Conservation (phyloP, 2,888 invertebrate genomes). For the Drosophila monieri region DNA sequence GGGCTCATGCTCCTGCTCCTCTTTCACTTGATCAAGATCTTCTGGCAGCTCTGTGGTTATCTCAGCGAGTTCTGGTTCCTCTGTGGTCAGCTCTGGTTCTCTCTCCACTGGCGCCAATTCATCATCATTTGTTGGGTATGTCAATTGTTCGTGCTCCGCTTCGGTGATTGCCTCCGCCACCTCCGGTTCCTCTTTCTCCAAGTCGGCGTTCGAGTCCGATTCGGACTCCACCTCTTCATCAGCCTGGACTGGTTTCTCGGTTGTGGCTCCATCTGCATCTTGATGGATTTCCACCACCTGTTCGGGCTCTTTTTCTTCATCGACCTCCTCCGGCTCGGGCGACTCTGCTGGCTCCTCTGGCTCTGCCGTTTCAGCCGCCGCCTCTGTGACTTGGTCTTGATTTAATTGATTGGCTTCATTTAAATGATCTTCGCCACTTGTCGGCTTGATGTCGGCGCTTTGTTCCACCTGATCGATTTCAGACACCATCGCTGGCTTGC, state of each 20-base stretch:
- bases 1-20: conserved; percentile 22
- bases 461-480: conserved; percentile 59
- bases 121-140: conserved; percentile 79
- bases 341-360: neutral
- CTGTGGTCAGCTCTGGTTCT: conserved; percentile 15
- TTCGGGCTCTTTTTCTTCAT: conserved; percentile 22
- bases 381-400: conserved; percentile 52
- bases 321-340: conserved; percentile 5
- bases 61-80: conserved; percentile 31
- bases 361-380: neutral
- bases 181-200: conserved; percentile 3
- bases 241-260: conserved; percentile 32
- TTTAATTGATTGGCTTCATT: conserved; percentile 77
- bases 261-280: conserved; percentile 39
- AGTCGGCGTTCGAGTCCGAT: conserved; percentile 9
- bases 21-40: conserved; percentile 14
- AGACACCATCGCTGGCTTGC: conserved; percentile 20
- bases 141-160: conserved; percentile 70
- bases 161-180: conserved; percentile 63
- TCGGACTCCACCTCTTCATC: conserved; percentile 11
- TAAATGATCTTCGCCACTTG: conserved; percentile 75
- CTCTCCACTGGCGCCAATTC: conserved; percentile 71
- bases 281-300: conserved; percentile 28
- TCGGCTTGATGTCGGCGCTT: conserved; percentile 74
- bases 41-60: conserved; percentile 18